Evolutionary conservation across 2,113 vertebrate species (phyloP), one percentile per base, ranked within the genome.

Genomic region (Ciconia boyciana): DNA sequence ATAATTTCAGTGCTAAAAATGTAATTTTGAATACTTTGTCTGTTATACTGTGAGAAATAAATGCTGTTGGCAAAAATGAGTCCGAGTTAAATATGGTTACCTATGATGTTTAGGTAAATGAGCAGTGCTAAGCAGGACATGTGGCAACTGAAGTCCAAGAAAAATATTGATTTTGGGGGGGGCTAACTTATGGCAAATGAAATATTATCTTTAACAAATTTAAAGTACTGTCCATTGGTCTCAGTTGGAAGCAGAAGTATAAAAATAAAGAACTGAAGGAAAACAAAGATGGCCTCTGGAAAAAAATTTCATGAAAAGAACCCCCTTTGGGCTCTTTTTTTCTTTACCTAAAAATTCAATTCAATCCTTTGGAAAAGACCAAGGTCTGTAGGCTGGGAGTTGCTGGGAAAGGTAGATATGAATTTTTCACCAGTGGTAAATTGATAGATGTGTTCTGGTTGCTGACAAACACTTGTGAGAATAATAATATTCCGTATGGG

Each of bases 251-350:
- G 14, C 2, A 70, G 20, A 64, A 71, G 22, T 36, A 34, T 43
- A 26, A 58, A 84, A 82, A 65, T 16, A 79, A 60, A 77, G 18
- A 84, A 51, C 21, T 31, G 2, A 89, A 64, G 19, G 20, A 75
- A 90, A 74, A 29, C 7, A 48, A 74, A 79, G 3, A 75, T 34
- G 11, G 21, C 3, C 5, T 76, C 51, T 88, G 29, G 17, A 4
- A 39, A 62, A 64, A 32, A 6, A 0, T 3, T 2, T 57, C 9
- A 55, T 62, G 7, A 36, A 57, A 68, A 51, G 5, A 51, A 0
- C 0, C 1, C 6, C 14, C 4, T 9, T 46, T 21, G 11, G 7
- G 10, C 4, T 64, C 3, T 58, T 48, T 51, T 46, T 77, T 10
- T 69, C 10, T 44, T 93, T 74, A 61, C 32, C 14, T 24, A 62